phyloP scores from a whole-genome alignment of 1,140 invertebrate genomes.

The Acromyrmex echinatior region DNA sequence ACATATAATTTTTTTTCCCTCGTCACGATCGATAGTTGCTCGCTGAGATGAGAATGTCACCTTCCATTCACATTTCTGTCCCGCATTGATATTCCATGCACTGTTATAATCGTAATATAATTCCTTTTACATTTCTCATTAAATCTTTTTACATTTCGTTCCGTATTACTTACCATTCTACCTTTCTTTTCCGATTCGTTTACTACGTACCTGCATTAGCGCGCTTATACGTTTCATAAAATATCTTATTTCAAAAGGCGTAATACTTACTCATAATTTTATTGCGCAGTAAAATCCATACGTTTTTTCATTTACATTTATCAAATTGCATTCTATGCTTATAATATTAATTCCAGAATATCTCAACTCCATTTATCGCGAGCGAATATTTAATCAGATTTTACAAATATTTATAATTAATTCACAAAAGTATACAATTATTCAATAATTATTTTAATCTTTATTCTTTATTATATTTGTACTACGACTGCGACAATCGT shows the following conservation, averaged over 20 bases:
- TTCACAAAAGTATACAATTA: not conserved
- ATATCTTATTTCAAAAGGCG: constrained; percentile 40
- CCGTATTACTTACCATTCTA: constrained; percentile 57
- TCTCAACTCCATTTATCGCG: constrained; percentile 14
- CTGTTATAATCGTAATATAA: constrained; percentile 58
- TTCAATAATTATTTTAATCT: not conserved
- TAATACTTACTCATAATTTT: constrained; percentile 37
- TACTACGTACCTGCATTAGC: constrained; percentile 65
- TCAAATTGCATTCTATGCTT: constrained; percentile 48
- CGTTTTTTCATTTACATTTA: constrained; percentile 30
- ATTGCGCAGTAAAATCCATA: constrained; percentile 47
- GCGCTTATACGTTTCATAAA: constrained; percentile 40
- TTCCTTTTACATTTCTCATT: constrained; percentile 72
- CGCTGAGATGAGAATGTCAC: constrained; percentile 18
- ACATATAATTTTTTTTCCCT: constrained; percentile 2
- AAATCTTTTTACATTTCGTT: constrained; percentile 76
- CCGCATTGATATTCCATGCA: constrained; percentile 44
- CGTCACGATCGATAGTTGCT: constrained; percentile 16
- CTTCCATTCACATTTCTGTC: constrained; percentile 27
- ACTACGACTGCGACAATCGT: not conserved
- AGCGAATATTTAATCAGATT: not conserved
- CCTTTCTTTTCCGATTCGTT: constrained; percentile 63
- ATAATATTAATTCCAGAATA: constrained; percentile 1
- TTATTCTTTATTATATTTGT: not conserved
- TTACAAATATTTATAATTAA: not conserved